Conservation (phyloP, 2,113 vertebrate species). For the Ariopsis seemanni region DNA sequence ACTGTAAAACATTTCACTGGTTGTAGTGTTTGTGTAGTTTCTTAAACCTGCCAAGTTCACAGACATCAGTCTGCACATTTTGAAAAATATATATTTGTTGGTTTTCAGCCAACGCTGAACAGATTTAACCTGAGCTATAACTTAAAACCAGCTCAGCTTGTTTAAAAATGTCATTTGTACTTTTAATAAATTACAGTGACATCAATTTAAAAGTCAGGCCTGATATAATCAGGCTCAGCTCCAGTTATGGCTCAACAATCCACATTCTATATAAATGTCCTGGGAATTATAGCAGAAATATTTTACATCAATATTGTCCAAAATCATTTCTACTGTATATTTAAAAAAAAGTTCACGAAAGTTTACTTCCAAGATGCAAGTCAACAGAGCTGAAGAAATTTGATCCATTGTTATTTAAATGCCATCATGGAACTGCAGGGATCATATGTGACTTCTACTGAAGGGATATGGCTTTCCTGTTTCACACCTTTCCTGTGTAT, state of each 20-base stretch:
- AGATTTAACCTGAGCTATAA: background rate
- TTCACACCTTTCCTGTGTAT: background rate
- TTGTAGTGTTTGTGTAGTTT: background rate
- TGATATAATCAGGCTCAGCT: background rate
- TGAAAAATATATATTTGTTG: background rate
- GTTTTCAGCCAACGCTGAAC: background rate
- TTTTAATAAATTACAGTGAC: background rate
- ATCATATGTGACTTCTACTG: background rate
- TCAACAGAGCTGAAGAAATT: background rate
- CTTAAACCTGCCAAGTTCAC: background rate
- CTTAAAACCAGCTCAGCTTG: background rate
- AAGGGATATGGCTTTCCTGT: background rate
- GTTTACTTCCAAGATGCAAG: background rate
- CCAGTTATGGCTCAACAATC: background rate
- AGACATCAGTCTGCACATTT: background rate
- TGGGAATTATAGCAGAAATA: background rate
- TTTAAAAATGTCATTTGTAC: background rate
- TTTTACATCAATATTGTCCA: background rate
- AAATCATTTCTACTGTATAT: background rate
- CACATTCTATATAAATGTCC: background rate
- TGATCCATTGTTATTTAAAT: background rate
- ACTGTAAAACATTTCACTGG: constrained; percentile 17
- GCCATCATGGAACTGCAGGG: background rate
- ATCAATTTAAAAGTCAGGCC: background rate
- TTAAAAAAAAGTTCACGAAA: background rate